These are phyloP conservation scores for Rotaria socialis DNA, from an alignment of 2,888 invertebrate species.

Conservation along the genomic window DNA sequence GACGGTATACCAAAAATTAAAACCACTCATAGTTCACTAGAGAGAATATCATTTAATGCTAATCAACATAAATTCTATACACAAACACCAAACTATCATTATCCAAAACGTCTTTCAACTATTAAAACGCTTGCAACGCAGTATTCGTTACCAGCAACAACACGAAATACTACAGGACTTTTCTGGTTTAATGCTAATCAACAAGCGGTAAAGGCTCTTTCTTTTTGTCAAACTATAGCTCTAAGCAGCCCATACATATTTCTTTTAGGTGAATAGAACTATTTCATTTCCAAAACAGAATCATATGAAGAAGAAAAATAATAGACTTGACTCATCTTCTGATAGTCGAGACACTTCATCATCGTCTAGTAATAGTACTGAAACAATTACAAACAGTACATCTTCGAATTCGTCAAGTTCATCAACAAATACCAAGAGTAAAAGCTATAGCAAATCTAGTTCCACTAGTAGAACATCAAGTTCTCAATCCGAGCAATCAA, in stretches of 20 bases:
- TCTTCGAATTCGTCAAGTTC: neutral
- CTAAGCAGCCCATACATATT: neutral
- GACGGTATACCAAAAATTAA: neutral
- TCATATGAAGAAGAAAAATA: neutral
- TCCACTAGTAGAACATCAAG: neutral
- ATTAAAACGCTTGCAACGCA: neutral
- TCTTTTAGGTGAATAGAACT: neutral
- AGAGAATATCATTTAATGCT: neutral
- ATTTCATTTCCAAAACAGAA: neutral
- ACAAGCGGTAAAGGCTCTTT: neutral
- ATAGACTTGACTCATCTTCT: neutral
- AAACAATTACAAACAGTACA: neutral
- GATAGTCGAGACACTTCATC: neutral
- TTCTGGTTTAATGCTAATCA: neutral
- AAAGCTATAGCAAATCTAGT: neutral
- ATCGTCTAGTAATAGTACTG: neutral
- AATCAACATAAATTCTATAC: neutral
- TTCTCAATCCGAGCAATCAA: neutral
- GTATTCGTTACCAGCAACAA: neutral
- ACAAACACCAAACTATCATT: neutral
- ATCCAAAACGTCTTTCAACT: neutral
- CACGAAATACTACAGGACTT: neutral
- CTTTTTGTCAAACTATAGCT: neutral
- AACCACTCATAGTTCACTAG: neutral
- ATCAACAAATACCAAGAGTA: neutral